These are phyloP conservation scores for Vultur gryphus DNA, from an alignment of 2,797 vertebrate species.

Conservation along the genomic window DNA sequence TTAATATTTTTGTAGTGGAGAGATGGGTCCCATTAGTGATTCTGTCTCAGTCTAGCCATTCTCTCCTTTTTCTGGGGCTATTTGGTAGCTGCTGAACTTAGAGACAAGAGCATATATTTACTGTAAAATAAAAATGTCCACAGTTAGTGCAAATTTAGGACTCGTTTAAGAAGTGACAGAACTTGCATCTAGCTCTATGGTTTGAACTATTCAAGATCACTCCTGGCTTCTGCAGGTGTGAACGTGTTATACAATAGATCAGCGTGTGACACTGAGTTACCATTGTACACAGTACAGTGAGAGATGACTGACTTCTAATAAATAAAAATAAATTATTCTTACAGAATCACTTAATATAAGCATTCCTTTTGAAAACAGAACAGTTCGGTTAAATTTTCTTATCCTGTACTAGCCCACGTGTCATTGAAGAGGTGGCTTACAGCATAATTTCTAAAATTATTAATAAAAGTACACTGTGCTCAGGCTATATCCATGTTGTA, in stretches of 20 bases:
- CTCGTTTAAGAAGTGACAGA: background rate
- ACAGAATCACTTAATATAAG: background rate
- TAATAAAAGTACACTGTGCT: background rate
- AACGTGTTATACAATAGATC: background rate
- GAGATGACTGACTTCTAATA: background rate
- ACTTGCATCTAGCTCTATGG: background rate
- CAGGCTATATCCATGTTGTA: background rate
- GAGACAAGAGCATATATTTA: background rate
- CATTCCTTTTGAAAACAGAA: background rate
- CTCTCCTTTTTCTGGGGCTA: background rate
- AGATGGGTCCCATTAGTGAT: background rate
- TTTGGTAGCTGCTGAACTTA: background rate
- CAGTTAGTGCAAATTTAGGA: background rate
- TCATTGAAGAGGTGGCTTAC: background rate
- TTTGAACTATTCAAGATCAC: background rate
- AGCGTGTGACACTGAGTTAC: background rate
- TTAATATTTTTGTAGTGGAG: background rate
- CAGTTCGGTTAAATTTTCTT: background rate
- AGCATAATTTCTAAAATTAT: background rate
- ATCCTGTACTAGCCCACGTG: background rate
- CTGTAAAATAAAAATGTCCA: background rate
- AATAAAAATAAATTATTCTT: background rate
- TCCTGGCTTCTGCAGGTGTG: background rate
- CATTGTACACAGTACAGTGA: background rate
- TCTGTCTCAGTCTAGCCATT: background rate